Conservation (phyloP, 2,888 invertebrate species). For the Parnassius orleans region DNA sequence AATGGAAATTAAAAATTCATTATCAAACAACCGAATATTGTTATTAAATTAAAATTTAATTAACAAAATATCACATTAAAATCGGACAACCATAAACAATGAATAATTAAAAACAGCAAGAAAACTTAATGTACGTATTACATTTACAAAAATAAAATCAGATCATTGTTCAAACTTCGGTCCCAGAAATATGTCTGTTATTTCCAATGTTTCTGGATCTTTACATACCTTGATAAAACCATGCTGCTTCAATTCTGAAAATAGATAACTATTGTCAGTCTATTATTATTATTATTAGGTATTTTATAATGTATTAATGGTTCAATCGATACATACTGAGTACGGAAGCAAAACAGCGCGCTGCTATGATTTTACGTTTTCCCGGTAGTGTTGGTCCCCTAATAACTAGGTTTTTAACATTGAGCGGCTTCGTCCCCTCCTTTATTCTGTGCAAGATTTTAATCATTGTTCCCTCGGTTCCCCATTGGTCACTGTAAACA, state of each 20-base stretch:
- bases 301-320: too few relatives aligned
- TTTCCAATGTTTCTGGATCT: constrained; percentile 50
- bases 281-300: neutral
- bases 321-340: constrained; percentile 41
- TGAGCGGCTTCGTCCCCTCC: constrained; percentile 36
- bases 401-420: constrained; percentile 42
- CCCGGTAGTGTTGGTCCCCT: constrained; percentile 50
- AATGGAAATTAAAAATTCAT: neutral
- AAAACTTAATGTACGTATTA: constrained; percentile 1
- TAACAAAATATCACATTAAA: constrained; percentile 10
- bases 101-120: constrained; percentile 26
- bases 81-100: constrained; percentile 14
- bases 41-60: too few relatives aligned
- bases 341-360: constrained; percentile 62
- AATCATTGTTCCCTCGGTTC: constrained; percentile 62
- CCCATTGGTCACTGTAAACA: constrained; percentile 62
- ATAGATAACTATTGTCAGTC: constrained; percentile 5
- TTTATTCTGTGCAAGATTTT: constrained; percentile 47
- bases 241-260: constrained; percentile 65
- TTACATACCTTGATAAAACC: constrained; percentile 54
- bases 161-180: constrained; percentile 40
- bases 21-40: neutral
- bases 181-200: constrained; percentile 52
- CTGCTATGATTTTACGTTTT: constrained; percentile 46
- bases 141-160: constrained; percentile 14